Evolutionary conservation across 1,140 invertebrate species (phyloP).

Genomic region (Adoxophyes honmai): DNA sequence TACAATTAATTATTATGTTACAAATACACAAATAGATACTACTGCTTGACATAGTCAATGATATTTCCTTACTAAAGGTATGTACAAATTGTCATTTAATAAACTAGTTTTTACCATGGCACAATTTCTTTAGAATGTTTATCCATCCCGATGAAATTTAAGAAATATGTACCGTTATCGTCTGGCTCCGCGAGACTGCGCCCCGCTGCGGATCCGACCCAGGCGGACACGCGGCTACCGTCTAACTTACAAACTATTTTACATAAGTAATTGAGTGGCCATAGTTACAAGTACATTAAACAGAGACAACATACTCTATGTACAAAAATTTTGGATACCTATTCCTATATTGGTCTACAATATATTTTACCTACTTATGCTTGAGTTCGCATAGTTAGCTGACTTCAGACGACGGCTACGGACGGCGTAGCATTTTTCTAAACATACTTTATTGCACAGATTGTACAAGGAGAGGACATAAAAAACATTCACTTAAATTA

Average conservation of each 20-base stretch:
- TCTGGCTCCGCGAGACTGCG: neutral
- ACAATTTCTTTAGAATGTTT: conserved; percentile 64
- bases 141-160: conserved; percentile 38
- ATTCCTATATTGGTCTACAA: conserved; percentile 13
- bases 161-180: conserved; percentile 53
- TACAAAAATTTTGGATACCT: conserved; percentile 9
- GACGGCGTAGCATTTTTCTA: too few species aligned
- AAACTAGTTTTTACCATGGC: conserved; percentile 53
- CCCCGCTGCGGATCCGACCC: neutral
- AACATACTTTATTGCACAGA: too few species aligned
- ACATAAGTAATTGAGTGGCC: conserved; percentile 15
- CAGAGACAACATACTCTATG: neutral
- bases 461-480: too few species aligned
- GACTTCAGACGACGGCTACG: conserved; percentile 4
- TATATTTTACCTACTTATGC: conserved; percentile 5
- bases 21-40: conserved; percentile 55
- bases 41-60: conserved; percentile 44
- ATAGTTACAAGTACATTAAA: neutral
- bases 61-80: conserved; percentile 58
- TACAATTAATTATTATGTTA: conserved; percentile 55
- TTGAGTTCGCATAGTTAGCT: neutral
- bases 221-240: neutral
- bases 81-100: conserved; percentile 62
- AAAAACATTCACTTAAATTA: conserved; percentile 14
- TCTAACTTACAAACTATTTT: conserved; percentile 1